phyloP scores from a whole-genome alignment of 1,140 invertebrate species.

The Panagrolaimus sp. region DNA sequence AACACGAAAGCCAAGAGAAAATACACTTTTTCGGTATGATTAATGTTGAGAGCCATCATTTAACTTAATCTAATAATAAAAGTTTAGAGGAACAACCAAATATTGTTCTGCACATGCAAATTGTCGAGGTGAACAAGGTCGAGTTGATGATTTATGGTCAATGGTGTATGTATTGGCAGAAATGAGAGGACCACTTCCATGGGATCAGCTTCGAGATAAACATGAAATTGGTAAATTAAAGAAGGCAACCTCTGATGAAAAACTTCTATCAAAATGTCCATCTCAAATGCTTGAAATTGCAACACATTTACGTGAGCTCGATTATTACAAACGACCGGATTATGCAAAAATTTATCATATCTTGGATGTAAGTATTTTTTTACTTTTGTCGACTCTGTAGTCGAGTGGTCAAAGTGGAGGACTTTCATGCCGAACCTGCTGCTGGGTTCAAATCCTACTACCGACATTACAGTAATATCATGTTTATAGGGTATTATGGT shows the following conservation, averaged over 20 bases:
- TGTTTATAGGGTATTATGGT: not conserved
- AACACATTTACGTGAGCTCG: constrained; percentile 27
- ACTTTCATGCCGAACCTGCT: too few relatives aligned
- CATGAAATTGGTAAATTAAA: constrained; percentile 41
- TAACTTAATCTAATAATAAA: not conserved
- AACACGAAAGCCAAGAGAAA: constrained; percentile 84
- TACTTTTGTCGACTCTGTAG: too few relatives aligned
- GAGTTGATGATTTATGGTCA: constrained; percentile 86
- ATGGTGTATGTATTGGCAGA: constrained; percentile 98
- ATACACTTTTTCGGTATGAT: constrained; percentile 65
- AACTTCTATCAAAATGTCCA: constrained; percentile 39
- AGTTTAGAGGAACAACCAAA: constrained; percentile 83
- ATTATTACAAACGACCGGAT: constrained; percentile 48
- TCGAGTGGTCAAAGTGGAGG: too few relatives aligned
- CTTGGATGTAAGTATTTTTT: constrained; percentile 29
- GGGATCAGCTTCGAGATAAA: constrained; percentile 71
- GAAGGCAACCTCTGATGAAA: constrained; percentile 26
- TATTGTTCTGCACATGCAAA: constrained; percentile 99
- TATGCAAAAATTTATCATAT: constrained; percentile 36
- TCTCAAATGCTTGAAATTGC: constrained; percentile 38
- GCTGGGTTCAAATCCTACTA: too few relatives aligned
- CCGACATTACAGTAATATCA: too few relatives aligned
- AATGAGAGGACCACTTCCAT: constrained; percentile 93
- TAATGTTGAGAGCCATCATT: constrained; percentile 61
- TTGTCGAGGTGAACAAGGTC: constrained; percentile 72